Base-by-base conservation (phyloP, 2,113 vertebrate species). In the Chaetops frenatus region DNA sequence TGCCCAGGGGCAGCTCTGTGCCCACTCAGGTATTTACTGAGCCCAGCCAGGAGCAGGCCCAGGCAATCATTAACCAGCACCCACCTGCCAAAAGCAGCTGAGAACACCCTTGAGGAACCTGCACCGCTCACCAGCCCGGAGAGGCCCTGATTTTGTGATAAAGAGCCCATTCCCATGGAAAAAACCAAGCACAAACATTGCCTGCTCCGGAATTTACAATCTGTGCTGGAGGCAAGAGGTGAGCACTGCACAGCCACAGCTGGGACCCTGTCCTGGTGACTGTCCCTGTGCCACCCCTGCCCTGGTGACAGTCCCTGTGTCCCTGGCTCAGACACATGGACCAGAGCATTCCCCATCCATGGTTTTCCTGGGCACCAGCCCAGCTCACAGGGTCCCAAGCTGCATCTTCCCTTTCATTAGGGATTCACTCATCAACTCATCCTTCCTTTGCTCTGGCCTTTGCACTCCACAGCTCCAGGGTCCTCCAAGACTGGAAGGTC, bases 261-360 rank as follows among this genome's bases (percentile, higher is more conserved):
- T 0, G 0, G n/a, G 3, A 15, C 1, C 27, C 62, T 7, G 1
- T 22, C 58, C 21, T 1, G 1, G 10, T 3, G 3, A 22, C 27
- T 31, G 25, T 18, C 60, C 51, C 40, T 12, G 31, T 5, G 13
- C 45, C 44, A 45, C 18, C n/a, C n/a, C n/a, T n/a, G n/a, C 17
- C 16, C 64, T 35, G 21, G 2, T 23, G 24, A 35, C 23, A 27
- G 65, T 20, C 44, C 12, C 6, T 8, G 8, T 11, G 16, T 8
- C 62, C 4, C 1, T 11, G 11, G 28, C 21, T 17, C 29, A 15
- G 22, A 12, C 22, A 6, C 2, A 1, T 18, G n/a, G 53, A 53
- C 3, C 25, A 20, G 11, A 45, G 42, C 2, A 2, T 11, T 62
- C 21, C 47, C 54, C 31, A 33, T 9, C 62, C 35, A 1, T 0